Evolutionary conservation across 2,797 vertebrate genomes (phyloP).

Genomic region (Rhodeus uyekii): DNA sequence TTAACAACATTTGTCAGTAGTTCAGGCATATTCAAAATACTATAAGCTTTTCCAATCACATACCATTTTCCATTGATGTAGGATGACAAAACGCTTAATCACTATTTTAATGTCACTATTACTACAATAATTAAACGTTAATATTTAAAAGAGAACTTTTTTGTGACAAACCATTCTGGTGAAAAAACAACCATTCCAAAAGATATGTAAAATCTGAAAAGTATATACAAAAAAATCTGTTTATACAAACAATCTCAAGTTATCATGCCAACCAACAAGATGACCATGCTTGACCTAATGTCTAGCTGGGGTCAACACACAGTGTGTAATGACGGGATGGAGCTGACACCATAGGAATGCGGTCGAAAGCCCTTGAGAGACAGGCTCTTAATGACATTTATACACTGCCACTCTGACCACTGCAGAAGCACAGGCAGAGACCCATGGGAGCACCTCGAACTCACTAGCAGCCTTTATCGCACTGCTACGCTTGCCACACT

Average conservation of each 20-base stretch:
- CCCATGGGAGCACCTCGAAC: constrained; percentile 19
- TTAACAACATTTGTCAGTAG: background rate
- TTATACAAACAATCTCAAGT: background rate
- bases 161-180: background rate
- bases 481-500: constrained; percentile 26
- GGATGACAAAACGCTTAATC: background rate
- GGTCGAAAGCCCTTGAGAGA: constrained; percentile 19
- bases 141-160: background rate
- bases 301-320: constrained; percentile 1
- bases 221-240: background rate
- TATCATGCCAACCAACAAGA: background rate
- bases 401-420: constrained; percentile 26
- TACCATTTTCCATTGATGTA: background rate
- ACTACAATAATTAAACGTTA: background rate
- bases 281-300: background rate
- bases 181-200: background rate
- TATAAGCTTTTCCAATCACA: background rate
- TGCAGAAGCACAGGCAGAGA: constrained; percentile 4
- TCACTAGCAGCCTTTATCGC: constrained; percentile 17
- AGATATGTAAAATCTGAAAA: background rate
- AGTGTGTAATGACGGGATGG: background rate
- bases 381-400: constrained; percentile 36
- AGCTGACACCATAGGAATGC: constrained; percentile 22
- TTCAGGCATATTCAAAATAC: background rate
- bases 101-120: background rate